These are phyloP conservation scores for Heliconius eleuchia DNA, from an alignment of 1,140 invertebrate species.

Conservation along the genomic window DNA sequence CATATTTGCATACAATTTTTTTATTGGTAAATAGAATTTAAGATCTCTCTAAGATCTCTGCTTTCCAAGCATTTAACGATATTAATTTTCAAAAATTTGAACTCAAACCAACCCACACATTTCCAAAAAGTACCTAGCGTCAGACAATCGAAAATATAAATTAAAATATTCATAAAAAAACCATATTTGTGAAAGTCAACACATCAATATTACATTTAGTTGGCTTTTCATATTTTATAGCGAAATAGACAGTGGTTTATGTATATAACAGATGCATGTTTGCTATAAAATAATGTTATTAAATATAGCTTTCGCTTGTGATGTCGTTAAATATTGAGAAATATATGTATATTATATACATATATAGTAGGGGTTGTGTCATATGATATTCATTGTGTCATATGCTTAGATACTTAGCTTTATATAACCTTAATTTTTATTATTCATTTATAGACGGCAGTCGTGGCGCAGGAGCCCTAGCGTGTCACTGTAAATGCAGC, in stretches of 20 bases:
- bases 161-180: neutral
- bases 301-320: neutral
- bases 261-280: neutral
- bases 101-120: neutral
- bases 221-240: conserved; percentile 1
- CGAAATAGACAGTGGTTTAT: conserved; percentile 8
- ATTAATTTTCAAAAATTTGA: neutral
- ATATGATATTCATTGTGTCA: neutral
- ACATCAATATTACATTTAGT: neutral
- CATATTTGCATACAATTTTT: neutral
- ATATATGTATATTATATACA: neutral
- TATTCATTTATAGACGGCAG: too few relatives aligned
- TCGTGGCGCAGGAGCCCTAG: too few relatives aligned
- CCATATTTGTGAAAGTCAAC: neutral
- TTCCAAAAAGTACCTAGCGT: neutral
- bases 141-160: neutral
- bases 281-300: conserved; percentile 12
- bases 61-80: neutral
- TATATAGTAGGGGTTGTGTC: neutral
- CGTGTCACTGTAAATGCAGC: too few relatives aligned
- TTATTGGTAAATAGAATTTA: neutral
- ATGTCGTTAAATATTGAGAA: neutral
- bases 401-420: neutral
- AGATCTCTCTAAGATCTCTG: neutral
- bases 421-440: neutral